Conservation (phyloP, 2,888 invertebrate species). For the Abscondita cerata region DNA sequence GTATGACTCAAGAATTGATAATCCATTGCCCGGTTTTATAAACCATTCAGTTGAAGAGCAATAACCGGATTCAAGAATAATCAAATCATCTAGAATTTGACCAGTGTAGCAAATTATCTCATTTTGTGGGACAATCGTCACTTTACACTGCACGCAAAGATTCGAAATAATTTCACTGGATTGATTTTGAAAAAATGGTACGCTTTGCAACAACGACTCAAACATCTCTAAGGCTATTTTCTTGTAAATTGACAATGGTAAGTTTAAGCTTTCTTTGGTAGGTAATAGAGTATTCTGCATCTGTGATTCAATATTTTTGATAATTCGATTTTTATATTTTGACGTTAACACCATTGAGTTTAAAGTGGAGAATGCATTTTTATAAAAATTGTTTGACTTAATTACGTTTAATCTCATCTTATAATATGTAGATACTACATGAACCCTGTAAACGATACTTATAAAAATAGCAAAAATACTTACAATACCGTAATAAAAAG, state of each 20-base stretch:
- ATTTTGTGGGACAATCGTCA: constrained; percentile 21
- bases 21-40: background rate
- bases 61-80: too few relatives aligned
- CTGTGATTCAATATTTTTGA: constrained; percentile 26
- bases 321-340: constrained; percentile 15
- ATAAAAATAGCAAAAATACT: too few relatives aligned
- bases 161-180: constrained; percentile 25
- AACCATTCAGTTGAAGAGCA: background rate
- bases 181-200: constrained; percentile 25
- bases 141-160: background rate
- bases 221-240: constrained; percentile 16
- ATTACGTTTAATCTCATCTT: too few relatives aligned
- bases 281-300: constrained; percentile 24
- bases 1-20: constrained; percentile 16
- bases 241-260: constrained; percentile 21
- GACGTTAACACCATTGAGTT: background rate
- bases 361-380: constrained; percentile 1
- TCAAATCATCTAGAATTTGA: constrained; percentile 12
- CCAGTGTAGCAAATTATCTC: constrained; percentile 32
- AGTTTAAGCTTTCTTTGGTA: background rate
- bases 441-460: too few relatives aligned
- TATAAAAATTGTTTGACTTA: too few relatives aligned
- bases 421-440: too few relatives aligned
- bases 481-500: too few relatives aligned
- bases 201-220: constrained; percentile 7